phyloP scores from a whole-genome alignment of 1,140 invertebrate genomes.

The Bombus turneri region DNA sequence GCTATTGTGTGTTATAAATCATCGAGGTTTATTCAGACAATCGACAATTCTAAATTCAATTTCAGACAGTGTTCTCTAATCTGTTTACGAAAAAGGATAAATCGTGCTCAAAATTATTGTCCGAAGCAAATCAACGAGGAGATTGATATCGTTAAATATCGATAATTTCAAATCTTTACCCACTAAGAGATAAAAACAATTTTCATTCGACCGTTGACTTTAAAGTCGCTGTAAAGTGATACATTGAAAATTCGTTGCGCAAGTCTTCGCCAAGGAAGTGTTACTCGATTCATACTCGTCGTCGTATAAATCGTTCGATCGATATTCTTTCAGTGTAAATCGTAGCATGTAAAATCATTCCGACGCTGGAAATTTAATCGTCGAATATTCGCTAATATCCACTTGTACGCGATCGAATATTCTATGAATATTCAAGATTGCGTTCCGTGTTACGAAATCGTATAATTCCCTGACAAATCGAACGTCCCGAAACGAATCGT shows the following conservation, averaged over 20 bases:
- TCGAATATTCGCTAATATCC: not conserved
- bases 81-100: too few species aligned
- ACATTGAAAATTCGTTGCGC: too few species aligned
- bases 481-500: not conserved
- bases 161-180: not conserved
- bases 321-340: not conserved
- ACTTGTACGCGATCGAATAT: not conserved
- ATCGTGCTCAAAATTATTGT: too few species aligned
- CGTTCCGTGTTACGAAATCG: not conserved
- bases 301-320: not conserved
- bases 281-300: too few species aligned
- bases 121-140: not conserved
- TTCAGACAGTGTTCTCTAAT: not conserved
- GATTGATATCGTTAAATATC: not conserved
- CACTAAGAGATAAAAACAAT: fast-evolving
- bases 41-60: not conserved
- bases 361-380: not conserved
- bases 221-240: too few species aligned
- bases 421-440: not conserved
- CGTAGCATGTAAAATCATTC: not conserved
- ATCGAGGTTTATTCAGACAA: not conserved
- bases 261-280: too few species aligned
- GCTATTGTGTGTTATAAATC: not conserved
- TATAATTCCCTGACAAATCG: not conserved
- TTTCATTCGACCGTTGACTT: not conserved